Percentiles rank a stretch among this genome's conserved stretches.
Conservation (phyloP, 2,797 vertebrate species). For the Hydrophis major region DNA sequence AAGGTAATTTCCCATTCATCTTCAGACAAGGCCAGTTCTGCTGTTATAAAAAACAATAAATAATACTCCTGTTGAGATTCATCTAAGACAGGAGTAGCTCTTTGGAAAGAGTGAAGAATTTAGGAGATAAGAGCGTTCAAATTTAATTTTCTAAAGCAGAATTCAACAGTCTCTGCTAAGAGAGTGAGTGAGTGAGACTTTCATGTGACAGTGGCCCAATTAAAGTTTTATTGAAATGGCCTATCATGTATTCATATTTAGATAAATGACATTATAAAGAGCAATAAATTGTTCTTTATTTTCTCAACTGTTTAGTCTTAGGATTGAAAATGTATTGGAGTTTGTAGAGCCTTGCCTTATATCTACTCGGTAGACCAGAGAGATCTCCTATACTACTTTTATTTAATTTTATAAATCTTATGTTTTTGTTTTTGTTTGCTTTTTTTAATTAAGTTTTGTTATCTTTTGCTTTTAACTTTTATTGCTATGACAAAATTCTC, state of each 20-base stretch:
- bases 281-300: background rate
- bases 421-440: background rate
- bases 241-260: background rate
- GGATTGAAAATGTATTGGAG: background rate
- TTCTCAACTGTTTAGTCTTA: background rate
- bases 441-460: background rate
- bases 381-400: background rate
- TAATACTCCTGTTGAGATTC: conserved; percentile 45
- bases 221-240: background rate
- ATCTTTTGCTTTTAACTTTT: background rate
- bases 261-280: background rate
- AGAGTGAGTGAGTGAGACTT: background rate
- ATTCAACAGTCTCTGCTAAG: background rate
- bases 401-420: background rate
- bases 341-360: background rate
- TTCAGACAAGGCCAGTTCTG: conserved; percentile 41
- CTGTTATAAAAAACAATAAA: conserved; percentile 43
- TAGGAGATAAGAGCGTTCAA: background rate
- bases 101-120: conserved; percentile 34
- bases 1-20: conserved; percentile 55
- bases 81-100: conserved; percentile 30
- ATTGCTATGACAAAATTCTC: background rate
- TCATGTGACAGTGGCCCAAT: background rate
- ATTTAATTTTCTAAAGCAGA: conserved; percentile 4
- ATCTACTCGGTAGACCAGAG: background rate